phyloP scores from a whole-genome alignment of 2,888 invertebrate species.

The Apantesis nais region DNA sequence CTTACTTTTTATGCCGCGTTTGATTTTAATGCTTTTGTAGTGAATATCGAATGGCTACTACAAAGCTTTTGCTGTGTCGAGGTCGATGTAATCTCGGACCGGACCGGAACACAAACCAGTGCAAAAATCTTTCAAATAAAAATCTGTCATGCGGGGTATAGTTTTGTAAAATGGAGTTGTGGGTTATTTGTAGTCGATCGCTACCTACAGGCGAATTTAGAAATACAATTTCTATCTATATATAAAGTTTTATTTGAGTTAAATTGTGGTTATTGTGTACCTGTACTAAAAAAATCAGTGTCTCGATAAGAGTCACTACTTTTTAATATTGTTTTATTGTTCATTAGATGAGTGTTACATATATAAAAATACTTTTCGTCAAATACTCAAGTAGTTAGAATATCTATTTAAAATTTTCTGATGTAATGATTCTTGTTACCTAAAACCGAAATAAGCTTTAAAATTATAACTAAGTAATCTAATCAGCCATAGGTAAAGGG shows the following conservation, averaged over 20 bases:
- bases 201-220: not conserved
- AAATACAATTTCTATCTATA: too few relatives aligned
- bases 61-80: slow-evolving; percentile 11
- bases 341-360: too few relatives aligned
- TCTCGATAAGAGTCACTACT: too few relatives aligned
- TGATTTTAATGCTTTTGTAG: slow-evolving; percentile 15
- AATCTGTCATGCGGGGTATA: not conserved
- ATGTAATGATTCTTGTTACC: not conserved
- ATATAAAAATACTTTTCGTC: too few relatives aligned
- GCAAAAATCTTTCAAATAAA: slow-evolving; percentile 3
- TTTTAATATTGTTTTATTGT: not conserved
- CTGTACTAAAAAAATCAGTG: not conserved
- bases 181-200: not conserved
- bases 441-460: not conserved
- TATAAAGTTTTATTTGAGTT: too few relatives aligned
- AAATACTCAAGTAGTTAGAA: too few relatives aligned
- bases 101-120: not conserved
- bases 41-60: slow-evolving; percentile 7
- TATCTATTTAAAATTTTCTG: not conserved
- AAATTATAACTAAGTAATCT: not conserved
- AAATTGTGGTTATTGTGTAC: too few relatives aligned
- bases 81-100: slow-evolving; percentile 11
- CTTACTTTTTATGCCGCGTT: slow-evolving; percentile 7
- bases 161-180: slow-evolving; percentile 4
- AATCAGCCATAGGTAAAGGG: not conserved